phyloP scores from a whole-genome alignment of 2,888 invertebrate species.

The Drosophila affinis region DNA sequence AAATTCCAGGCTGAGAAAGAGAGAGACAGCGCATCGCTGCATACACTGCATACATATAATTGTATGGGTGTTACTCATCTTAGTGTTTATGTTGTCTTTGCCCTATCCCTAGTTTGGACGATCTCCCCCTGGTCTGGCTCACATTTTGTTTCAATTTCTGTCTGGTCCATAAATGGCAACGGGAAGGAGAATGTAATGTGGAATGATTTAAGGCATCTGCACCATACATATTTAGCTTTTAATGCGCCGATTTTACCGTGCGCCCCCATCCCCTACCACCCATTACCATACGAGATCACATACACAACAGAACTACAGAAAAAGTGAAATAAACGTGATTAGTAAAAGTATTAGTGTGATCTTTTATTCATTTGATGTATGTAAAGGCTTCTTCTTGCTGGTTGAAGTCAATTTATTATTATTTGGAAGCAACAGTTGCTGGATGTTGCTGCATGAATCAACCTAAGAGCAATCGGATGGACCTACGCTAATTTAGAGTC shows the following conservation, averaged over 20 bases:
- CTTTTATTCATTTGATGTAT: background rate
- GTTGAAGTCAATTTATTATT: too few species aligned
- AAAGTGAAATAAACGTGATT: conserved; percentile 72
- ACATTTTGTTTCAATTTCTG: conserved; percentile 19
- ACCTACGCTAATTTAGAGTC: too few species aligned
- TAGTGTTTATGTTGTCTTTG: too few species aligned
- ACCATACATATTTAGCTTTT: conserved; percentile 69
- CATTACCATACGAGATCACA: conserved; percentile 51
- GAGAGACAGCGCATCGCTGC: too few species aligned
- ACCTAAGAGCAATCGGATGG: too few species aligned
- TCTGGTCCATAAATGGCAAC: conserved; percentile 44
- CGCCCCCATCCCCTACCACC: background rate
- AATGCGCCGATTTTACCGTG: conserved; percentile 47
- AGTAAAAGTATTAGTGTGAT: conserved; percentile 55
- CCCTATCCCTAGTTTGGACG: conserved; percentile 26
- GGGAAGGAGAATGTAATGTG: conserved; percentile 49
- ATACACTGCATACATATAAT: too few species aligned
- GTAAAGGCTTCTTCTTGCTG: background rate
- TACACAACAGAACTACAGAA: conserved; percentile 60
- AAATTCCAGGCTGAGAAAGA: too few species aligned
- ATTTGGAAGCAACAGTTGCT: too few species aligned
- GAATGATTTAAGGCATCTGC: conserved; percentile 54
- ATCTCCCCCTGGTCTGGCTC: conserved; percentile 27
- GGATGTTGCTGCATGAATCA: too few species aligned
- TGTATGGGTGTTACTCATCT: too few species aligned